A percentile compares a stretch with the other conserved stretches of the same genome.
phyloP scores from a whole-genome alignment of 1,140 invertebrate genomes.

The Octopus bimaculoides region DNA sequence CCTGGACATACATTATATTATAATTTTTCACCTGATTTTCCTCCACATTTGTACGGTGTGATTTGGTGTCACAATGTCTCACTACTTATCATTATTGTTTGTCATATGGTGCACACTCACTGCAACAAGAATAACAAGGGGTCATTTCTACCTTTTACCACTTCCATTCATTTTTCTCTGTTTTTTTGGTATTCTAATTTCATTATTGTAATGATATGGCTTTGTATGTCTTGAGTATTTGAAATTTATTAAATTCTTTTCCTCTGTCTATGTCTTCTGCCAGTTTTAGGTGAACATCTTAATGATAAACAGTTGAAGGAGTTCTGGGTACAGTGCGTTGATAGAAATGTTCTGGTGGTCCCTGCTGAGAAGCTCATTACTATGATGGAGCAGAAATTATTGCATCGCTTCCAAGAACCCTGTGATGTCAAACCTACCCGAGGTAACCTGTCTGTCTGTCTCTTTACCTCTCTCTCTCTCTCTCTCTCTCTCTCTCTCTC shows the following conservation, averaged over 20 bases:
- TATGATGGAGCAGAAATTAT: conserved; percentile 49
- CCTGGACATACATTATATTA: no score
- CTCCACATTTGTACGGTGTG: no score
- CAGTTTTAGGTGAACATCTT: conserved; percentile 44
- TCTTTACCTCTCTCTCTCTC: neutral
- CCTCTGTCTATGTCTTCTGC: conserved; percentile 15
- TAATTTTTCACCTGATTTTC: no score
- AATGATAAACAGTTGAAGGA: conserved; percentile 46
- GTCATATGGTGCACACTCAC: no score
- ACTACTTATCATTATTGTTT: no score
- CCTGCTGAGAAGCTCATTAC: conserved; percentile 44
- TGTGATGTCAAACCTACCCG: conserved; percentile 40
- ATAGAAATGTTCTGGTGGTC: conserved; percentile 44
- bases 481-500: neutral
- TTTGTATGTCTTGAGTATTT: no score
- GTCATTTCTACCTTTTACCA: no score
- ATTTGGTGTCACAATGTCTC: no score
- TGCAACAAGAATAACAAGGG: no score
- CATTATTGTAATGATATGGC: no score
- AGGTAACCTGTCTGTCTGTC: conserved; percentile 23
- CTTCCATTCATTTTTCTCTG: no score
- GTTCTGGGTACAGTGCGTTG: conserved; percentile 53
- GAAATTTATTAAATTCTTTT: neutral
- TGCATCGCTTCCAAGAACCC: conserved; percentile 41
- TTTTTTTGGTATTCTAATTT: no score